Base-by-base conservation (phyloP, 92 coral and sea anemone genomes). In the Zoanthus sansibaricus region DNA sequence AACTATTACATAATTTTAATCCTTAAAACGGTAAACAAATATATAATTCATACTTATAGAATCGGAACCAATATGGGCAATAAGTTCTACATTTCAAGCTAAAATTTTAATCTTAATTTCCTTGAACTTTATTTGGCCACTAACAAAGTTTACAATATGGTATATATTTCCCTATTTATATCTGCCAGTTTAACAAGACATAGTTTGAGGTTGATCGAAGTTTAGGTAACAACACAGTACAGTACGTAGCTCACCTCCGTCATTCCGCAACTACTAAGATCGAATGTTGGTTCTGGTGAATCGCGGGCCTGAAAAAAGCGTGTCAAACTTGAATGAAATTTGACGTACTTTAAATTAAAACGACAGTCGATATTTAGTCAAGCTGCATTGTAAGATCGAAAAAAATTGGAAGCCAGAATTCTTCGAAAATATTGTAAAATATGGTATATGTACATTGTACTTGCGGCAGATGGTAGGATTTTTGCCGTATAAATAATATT, bases 261-360 rank as follows among this genome's bases (percentile, higher is more conserved):
- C 0, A 89, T 91, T 52, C 96, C 97, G 82, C 99, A 95, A n/a
- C 92, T 93, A 30, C 98, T 93, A 64, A 97, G 62, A 86, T 97
- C 96, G 83, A 97, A 93, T 14, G 98, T 86, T 33, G 95, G 90
- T 67, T 97, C 99, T 9, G 99, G 99, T 52, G 98, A 95, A 54
- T 97, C 98, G 68, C 90, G 88, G 12, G 97, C 99, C 99, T 97
- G 33, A 55, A 6, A 47, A 25, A n/a, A 72, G 12, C 16, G 71
- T n/a, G 33, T 18, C 21, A 77, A 31, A 14, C 31, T 31, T 6
- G 17, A 15, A 69, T 69, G 31, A 69, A 69, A 69, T 31, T 30
- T 62, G 9, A 5, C 25, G 7, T 1, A 17, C 5, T 62, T 16
- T n/a, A 58, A 4, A 3, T 7, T 62, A 62, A 17, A 18, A 8